phyloP scores from a whole-genome alignment of 1,140 invertebrate genomes.

The Kradibia gibbosae region DNA sequence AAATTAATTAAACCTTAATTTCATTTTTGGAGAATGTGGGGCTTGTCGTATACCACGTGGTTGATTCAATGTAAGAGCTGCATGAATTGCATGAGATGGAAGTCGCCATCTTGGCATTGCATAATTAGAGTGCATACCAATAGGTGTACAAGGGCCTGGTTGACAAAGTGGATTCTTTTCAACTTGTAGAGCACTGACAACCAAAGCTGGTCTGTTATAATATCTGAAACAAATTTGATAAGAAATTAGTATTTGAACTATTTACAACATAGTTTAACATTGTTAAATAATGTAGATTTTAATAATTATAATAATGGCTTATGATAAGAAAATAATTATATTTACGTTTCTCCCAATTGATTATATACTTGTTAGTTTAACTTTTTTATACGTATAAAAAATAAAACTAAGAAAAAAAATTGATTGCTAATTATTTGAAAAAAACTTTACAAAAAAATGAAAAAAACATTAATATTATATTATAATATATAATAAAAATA shows the following conservation, averaged over 20 bases:
- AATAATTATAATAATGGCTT: no score
- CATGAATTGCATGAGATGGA: constrained; percentile 72
- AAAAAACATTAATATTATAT: constrained; percentile 42
- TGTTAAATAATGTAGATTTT: no score
- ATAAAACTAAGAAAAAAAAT: no score
- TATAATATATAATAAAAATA: no score
- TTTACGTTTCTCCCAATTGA: no score
- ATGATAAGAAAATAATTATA: no score
- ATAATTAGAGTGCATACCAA: constrained; percentile 69
- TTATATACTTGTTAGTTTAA: no score
- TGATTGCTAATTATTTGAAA: background rate
- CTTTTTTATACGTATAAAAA: no score
- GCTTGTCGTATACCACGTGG: constrained; percentile 73
- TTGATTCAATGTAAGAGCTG: constrained; percentile 71
- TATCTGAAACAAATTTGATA: constrained; percentile 78
- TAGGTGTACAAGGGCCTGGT: constrained; percentile 80
- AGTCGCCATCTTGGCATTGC: constrained; percentile 71
- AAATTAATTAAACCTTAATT: constrained; percentile 82
- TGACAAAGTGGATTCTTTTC: constrained; percentile 92
- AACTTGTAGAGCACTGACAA: constrained; percentile 92
- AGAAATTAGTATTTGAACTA: constrained; percentile 62
- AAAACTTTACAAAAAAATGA: background rate
- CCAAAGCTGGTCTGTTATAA: constrained; percentile 92
- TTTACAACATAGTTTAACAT: no score
- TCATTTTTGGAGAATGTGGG: constrained; percentile 91